Conservation (phyloP, 2,797 vertebrate genomes). For the Neostethus bicornis region DNA sequence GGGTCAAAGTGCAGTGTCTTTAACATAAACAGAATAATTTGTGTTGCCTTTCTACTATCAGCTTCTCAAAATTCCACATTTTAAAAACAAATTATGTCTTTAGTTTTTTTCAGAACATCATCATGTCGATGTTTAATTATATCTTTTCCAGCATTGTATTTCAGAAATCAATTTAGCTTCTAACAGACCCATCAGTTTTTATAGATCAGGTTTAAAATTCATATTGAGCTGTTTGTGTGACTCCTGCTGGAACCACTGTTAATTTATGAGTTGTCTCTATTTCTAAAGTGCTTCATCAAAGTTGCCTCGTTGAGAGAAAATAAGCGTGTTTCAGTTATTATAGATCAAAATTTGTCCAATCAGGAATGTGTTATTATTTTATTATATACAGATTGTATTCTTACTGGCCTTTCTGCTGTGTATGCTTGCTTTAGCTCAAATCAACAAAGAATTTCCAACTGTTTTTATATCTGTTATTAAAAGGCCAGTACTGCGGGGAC, state of each 20-base stretch:
- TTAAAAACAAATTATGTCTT: slow-evolving; percentile 5
- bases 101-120: slow-evolving; percentile 30
- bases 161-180: slow-evolving; percentile 7
- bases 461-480: slow-evolving; percentile 76
- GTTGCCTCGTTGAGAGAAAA: slow-evolving; percentile 26
- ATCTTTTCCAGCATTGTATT: slow-evolving; percentile 19
- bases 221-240: slow-evolving; percentile 24
- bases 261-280: slow-evolving; percentile 9
- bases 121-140: slow-evolving; percentile 28
- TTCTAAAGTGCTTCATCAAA: slow-evolving; percentile 25
- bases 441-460: slow-evolving; percentile 51
- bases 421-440: slow-evolving; percentile 64
- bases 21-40: slow-evolving; percentile 29
- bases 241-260: slow-evolving; percentile 46
- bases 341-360: slow-evolving; percentile 27
- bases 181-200: slow-evolving; percentile 7
- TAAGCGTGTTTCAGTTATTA: slow-evolving; percentile 49
- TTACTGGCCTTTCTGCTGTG: slow-evolving; percentile 63
- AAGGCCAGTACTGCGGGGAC: slow-evolving; percentile 49
- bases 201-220: slow-evolving; percentile 14
- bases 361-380: slow-evolving; percentile 49
- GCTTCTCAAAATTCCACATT: slow-evolving; percentile 43
- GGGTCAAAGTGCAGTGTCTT: slow-evolving; percentile 23
- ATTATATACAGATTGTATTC: slow-evolving; percentile 63
- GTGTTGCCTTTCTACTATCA: slow-evolving; percentile 14